These are phyloP conservation scores for Aphidius colemani DNA, from an alignment of 2,888 invertebrate species.

Conservation along the genomic window DNA sequence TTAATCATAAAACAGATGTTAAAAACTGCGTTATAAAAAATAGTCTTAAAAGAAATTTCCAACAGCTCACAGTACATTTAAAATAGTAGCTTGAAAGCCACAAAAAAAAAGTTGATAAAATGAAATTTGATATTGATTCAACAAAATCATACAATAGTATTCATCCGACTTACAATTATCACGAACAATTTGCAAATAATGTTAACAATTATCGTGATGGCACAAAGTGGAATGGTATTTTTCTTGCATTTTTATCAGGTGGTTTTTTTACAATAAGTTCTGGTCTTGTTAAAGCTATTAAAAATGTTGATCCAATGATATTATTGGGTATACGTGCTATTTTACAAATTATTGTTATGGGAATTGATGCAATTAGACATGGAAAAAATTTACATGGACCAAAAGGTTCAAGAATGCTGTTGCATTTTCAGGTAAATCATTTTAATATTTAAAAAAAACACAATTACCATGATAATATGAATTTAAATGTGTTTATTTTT, in stretches of 20 bases:
- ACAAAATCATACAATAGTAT: constrained; percentile 54
- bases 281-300: constrained; percentile 58
- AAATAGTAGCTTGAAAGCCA: too few species aligned
- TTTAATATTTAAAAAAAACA: neutral
- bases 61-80: too few species aligned
- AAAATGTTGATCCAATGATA: constrained; percentile 60
- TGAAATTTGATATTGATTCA: constrained; percentile 53
- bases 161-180: constrained; percentile 51
- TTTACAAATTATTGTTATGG: constrained; percentile 57
- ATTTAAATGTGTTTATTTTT: neutral
- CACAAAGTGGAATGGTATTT: constrained; percentile 57
- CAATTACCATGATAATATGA: too few species aligned
- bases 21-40: too few species aligned
- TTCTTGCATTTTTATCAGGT: constrained; percentile 60
- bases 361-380: constrained; percentile 48
- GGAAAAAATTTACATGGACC: constrained; percentile 56
- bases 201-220: constrained; percentile 49
- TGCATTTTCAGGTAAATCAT: constrained; percentile 54
- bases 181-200: constrained; percentile 54
- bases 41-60: too few species aligned
- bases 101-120: constrained; percentile 20
- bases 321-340: constrained; percentile 57
- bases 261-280: constrained; percentile 62
- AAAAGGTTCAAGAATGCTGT: constrained; percentile 53
- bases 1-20: too few species aligned